Conservation (phyloP, 2,797 vertebrate species). For the Cossypha polioptera region DNA sequence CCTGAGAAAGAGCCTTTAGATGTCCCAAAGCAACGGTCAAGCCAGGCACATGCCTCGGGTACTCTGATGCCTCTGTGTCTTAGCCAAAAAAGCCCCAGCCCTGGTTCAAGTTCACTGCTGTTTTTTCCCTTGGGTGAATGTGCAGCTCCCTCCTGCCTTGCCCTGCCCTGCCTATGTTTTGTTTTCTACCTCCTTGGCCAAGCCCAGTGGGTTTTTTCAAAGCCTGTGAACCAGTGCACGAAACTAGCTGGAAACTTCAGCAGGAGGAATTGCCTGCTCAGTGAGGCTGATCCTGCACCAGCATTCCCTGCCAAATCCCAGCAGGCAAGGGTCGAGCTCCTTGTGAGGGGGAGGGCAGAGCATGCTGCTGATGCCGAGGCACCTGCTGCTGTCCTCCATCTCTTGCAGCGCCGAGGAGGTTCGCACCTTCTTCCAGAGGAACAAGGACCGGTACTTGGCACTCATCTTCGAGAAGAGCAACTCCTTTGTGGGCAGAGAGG, state of each 20-base stretch:
- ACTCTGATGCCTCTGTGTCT: background rate
- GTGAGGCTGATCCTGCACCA: background rate
- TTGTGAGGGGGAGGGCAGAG: background rate
- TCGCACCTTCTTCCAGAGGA: slow-evolving; percentile 82
- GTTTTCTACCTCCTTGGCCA: background rate
- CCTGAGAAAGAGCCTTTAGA: background rate
- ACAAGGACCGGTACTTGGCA: slow-evolving; percentile 79
- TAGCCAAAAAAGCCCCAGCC: background rate
- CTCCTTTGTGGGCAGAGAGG: slow-evolving; percentile 91
- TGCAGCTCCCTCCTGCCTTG: background rate
- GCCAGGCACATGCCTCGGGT: background rate
- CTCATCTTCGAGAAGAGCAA: slow-evolving; percentile 85
- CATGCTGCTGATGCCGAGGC: accelerated
- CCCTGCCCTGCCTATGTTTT: background rate
- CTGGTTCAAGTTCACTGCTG: background rate
- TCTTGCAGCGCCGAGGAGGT: slow-evolving; percentile 82
- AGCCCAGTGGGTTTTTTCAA: background rate
- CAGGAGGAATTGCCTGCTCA: background rate
- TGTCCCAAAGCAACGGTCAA: accelerated
- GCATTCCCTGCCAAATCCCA: background rate
- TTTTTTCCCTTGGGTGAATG: accelerated
- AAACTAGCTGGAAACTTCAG: background rate
- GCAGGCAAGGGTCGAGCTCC: accelerated
- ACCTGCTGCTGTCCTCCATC: background rate
- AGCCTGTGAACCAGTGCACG: background rate